A percentile compares a stretch with the other conserved stretches of the same genome.
Conservation (phyloP, 2,888 invertebrate genomes). For the Desoria tigrina region DNA sequence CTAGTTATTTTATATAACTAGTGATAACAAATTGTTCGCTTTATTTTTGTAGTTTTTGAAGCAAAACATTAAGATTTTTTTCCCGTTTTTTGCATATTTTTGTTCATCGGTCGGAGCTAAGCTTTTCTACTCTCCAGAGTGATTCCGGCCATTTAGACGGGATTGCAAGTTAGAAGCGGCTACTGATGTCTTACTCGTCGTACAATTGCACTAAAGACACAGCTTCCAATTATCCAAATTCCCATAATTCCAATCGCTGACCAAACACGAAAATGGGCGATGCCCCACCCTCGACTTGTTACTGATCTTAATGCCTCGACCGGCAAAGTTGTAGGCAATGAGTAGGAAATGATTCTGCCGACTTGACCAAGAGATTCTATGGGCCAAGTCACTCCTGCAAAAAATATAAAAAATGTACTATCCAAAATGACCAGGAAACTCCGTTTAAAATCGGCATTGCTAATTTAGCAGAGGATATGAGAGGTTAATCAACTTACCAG, state of each 20-base stretch:
- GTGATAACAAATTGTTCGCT: too few species aligned
- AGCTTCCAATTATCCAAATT: background rate
- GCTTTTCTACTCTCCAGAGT: too few species aligned
- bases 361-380: background rate
- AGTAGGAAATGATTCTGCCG: background rate
- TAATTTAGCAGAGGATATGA: background rate
- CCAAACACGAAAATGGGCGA: background rate
- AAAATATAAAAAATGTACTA: background rate
- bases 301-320: background rate
- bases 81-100: too few species aligned
- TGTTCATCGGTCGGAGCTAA: too few species aligned
- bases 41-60: too few species aligned
- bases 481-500: slow-evolving; percentile 10
- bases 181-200: too few species aligned
- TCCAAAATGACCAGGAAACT: too few species aligned
- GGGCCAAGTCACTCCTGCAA: background rate
- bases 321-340: background rate
- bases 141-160: too few species aligned
- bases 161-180: too few species aligned
- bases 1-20: too few species aligned
- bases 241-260: background rate
- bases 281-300: slow-evolving; percentile 7
- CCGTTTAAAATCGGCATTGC: too few species aligned
- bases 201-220: background rate
- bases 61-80: too few species aligned